Conservation (phyloP, 2,888 invertebrate species). For the Lasiommata megera region DNA sequence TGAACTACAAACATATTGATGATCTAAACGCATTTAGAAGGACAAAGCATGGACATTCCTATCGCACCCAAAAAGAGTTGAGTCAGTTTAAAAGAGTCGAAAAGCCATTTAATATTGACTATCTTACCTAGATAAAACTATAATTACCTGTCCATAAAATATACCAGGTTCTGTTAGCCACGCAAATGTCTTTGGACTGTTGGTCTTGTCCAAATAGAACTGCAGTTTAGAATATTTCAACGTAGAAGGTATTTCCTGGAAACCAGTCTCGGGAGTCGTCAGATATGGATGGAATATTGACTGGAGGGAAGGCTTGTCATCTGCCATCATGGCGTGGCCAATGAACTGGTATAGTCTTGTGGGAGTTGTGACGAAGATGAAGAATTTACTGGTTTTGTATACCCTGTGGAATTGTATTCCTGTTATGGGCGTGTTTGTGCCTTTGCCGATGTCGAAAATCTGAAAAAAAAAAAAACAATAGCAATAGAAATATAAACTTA, state of each 20-base stretch:
- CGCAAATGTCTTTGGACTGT: conserved; percentile 89
- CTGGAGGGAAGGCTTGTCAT: conserved; percentile 90
- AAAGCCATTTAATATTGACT: too few species aligned
- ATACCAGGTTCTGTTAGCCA: conserved; percentile 94
- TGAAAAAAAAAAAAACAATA: conserved; percentile 52
- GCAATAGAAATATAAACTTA: too few species aligned
- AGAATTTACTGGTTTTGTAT: conserved; percentile 86
- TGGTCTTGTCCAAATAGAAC: conserved; percentile 86
- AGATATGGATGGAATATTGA: conserved; percentile 90
- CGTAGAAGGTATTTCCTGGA: conserved; percentile 87
- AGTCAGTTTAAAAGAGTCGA: too few species aligned
- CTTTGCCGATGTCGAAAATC: conserved; percentile 94
- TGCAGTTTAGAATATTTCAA: conserved; percentile 89
- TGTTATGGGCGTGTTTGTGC: conserved; percentile 89
- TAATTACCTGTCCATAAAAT: conserved; percentile 87
- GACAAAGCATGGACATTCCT: too few species aligned
- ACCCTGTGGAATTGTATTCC: conserved; percentile 91
- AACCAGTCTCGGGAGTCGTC: conserved; percentile 86
- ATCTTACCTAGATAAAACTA: not conserved
- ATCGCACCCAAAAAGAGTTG: too few species aligned
- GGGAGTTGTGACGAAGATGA: conserved; percentile 92
- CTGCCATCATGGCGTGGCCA: conserved; percentile 85
- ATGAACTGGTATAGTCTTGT: conserved; percentile 93
- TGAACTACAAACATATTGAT: too few species aligned
- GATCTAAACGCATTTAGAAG: too few species aligned